Evolutionary conservation across 2,797 vertebrate species (phyloP), one percentile per base, ranked within the genome.

Genomic region (Yasuhikotakia modesta): DNA sequence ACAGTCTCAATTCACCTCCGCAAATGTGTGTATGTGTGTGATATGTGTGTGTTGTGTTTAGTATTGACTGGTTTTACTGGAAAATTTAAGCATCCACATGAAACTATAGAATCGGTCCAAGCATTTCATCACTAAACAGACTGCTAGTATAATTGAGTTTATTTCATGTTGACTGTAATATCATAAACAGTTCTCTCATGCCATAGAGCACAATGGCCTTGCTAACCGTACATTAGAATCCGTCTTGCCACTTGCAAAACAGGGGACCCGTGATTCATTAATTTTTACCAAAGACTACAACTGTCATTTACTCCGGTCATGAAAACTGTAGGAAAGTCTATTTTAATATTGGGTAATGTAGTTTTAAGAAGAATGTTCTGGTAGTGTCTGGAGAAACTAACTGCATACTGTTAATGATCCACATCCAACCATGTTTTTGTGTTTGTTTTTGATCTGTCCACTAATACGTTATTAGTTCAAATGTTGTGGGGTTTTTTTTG

Each of bases 261-360:
- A 77, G 79, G 73, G 83, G 73, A 84, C 75, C 64, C 86, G 71
- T 76, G 58, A 86, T 84, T 85, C 83, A 83, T 84, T 75, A 64
- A 91, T 91, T 91, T 93, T 93, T 94, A 97, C 95, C 96, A 97
- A 98, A 96, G 95, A 91, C 87, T 88, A 90, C 81, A 89, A 91
- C 86, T 91, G 90, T 94, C 78, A 27, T 72, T 74, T 57, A 24
- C 53, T 93, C 90, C 90, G 89, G 79, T 87, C 89, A 89, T 92
- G 89, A 90, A 87, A 88, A 78, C 70, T 79, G 63, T 70, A 65
- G 60, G 60, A 67, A 58, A 16, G 64, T 58, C 8, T 32, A 58
- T 76, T 67, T 68, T 67, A 32, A 32, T 21, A 55, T 45, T 55
- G 32, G 52, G 22, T 43, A 30, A 67, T 46, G 35, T n/a, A 12